Evolutionary conservation across 2,113 vertebrate genomes (phyloP).

Genomic region (Cacatua alba): DNA sequence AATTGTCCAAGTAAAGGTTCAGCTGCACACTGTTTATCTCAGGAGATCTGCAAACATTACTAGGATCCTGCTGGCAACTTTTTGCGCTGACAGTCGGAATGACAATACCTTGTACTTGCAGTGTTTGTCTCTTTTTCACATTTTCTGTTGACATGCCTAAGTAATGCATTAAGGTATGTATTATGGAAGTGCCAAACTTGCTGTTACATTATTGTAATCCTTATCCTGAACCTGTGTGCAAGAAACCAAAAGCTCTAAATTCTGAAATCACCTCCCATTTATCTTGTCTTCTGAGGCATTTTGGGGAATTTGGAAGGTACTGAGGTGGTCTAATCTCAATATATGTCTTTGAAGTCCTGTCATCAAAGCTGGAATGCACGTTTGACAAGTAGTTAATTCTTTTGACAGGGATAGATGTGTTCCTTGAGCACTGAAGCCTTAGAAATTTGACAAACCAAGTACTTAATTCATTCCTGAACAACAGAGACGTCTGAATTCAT

Average conservation of each 20-base stretch:
- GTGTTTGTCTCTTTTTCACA: neutral
- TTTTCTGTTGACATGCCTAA: neutral
- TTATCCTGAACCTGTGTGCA: neutral
- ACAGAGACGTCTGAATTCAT: neutral
- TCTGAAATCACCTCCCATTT: neutral
- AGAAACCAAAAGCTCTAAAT: neutral
- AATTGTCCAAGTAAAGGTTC: neutral
- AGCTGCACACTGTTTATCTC: neutral
- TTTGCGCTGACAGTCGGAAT: neutral
- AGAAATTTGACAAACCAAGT: neutral
- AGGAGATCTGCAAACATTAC: neutral
- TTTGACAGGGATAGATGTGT: neutral
- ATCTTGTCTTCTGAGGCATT: neutral
- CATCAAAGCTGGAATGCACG: neutral
- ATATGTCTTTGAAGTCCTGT: neutral
- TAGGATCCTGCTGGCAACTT: neutral
- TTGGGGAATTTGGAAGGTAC: neutral
- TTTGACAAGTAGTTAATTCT: neutral
- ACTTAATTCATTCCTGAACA: neutral
- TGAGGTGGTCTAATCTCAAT: neutral
- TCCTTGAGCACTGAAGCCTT: neutral
- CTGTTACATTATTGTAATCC: neutral
- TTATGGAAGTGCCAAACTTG: neutral
- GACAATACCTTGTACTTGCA: neutral
- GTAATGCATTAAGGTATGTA: neutral